Percentiles rank a stretch among this genome's conserved stretches.
Conservation (phyloP, 2,113 vertebrate genomes). For the Macaca fascicularis region T2T-MFA8v1.1 NC_088379.1:118133501-118134000, state of each 20-base stretch:
- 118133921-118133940: no score
- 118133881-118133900: no score
- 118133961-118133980: no score
- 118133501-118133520: no score
- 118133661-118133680: not conserved
- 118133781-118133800: not conserved
- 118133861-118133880: no score
- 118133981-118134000: no score
- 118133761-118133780: not conserved
- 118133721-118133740: not conserved
- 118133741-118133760: not conserved
- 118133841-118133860: no score
- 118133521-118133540: no score
- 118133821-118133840: no score
- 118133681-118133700: not conserved
- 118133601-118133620: not conserved
- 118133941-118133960: no score
- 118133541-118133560: no score
- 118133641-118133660: not conserved
- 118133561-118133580: not conserved
- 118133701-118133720: not conserved
- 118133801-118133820: not conserved
- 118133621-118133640: not conserved
- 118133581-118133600: not conserved
- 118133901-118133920: no score